Conservation (phyloP, 1,140 invertebrate genomes). For the Muscidifurax raptorellus region DNA sequence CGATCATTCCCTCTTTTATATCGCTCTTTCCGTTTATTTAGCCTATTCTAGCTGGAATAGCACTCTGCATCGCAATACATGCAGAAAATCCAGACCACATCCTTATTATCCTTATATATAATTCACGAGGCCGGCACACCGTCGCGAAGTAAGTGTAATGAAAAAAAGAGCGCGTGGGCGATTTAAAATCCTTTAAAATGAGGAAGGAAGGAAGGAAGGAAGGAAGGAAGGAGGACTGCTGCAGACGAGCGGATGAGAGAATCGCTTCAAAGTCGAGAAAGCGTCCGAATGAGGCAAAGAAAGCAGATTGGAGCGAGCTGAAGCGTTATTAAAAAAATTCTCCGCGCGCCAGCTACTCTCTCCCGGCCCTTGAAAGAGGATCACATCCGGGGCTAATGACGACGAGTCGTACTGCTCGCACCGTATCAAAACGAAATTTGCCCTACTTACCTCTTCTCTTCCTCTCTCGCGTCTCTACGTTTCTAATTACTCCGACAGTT, state of each 20-base stretch:
- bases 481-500: neutral
- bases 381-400: neutral
- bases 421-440: neutral
- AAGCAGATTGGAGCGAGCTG: slow-evolving; percentile 6
- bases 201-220: neutral
- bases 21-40: neutral
- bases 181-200: slow-evolving; percentile 32
- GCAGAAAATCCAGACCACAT: no score
- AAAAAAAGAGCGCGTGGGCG: neutral
- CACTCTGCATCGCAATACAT: no score
- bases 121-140: no score
- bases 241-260: neutral
- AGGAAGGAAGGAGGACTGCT: neutral
- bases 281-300: slow-evolving; percentile 18
- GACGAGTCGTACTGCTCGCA: neutral
- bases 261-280: neutral
- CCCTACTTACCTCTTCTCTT: slow-evolving; percentile 19
- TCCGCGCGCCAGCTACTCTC: neutral
- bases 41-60: no score
- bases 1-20: neutral
- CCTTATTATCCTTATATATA: no score
- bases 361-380: slow-evolving; percentile 4
- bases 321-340: slow-evolving; percentile 40
- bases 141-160: no score
- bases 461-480: neutral